Base-by-base conservation (phyloP, 2,113 vertebrate species). In the Mirounga angustirostris region DNA sequence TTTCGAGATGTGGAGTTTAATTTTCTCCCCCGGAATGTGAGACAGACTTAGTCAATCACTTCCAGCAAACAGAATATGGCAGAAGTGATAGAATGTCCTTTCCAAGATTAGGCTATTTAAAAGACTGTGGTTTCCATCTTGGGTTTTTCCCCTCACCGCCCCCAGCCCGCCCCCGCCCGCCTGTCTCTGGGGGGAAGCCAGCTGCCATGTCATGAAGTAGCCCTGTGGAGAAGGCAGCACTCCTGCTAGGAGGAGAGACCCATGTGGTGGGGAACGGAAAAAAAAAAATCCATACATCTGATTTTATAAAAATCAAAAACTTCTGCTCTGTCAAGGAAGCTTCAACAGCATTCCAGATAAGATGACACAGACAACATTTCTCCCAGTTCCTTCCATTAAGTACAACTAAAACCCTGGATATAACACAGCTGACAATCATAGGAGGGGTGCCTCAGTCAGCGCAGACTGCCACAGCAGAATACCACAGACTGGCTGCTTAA, bases 261-360 rank as follows among this genome's bases (percentile, higher is more conserved):
- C n/a, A 8, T 15, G 9, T 11, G 33, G 46, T 26, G 30, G 74
- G 33, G 56, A 63, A 13, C 16, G 4, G 36, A 54, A 54, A 46
- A 46, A 46, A 71, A 81, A 26, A 86, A 59, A 40, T n/a, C 33
- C 40, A 40, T 40, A 80, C 52, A 54, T 80, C 61, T 4, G 19
- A 80, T n/a, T 71, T 95, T 71, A 19, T 59, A 78, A 79, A 89
- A 91, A 71, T 50, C 40, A 86, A 67, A 85, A 94, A 82, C 12
- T 40, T 89, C 74, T 71, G 4, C 43, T 79, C 21, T 85, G 58
- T 91, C 43, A 71, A 61, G 40, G 40, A 71, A 5, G 9, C 22
- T 59, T 14, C 50, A 54, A 9, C 58, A 40, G 76, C 13, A 11
- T 67, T 80, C 59, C 61, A 36, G 15, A 50, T 63, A 88, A 81